Evolutionary conservation across 2,113 vertebrate species (phyloP).

Genomic region (Larimichthys crocea): DNA sequence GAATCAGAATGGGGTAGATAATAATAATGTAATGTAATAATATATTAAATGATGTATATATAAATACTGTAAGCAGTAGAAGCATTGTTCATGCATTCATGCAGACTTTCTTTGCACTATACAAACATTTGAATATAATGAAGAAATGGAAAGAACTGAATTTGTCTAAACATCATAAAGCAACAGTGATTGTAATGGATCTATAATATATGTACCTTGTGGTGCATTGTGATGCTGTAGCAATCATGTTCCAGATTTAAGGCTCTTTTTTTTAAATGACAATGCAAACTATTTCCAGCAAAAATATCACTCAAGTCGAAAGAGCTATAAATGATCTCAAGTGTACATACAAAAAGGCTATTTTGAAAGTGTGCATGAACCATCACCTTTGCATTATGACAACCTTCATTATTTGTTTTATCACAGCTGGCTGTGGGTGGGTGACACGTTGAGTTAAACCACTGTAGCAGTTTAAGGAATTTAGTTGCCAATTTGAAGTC

Average conservation of each 20-base stretch:
- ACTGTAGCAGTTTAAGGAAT: no score
- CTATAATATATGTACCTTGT: slow-evolving; percentile 51
- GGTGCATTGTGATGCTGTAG: slow-evolving; percentile 67
- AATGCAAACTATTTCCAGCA: background rate
- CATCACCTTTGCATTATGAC: background rate
- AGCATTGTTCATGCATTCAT: no score
- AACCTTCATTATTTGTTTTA: background rate
- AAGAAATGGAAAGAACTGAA: no score
- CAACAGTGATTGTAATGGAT: background rate
- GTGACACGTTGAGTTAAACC: no score
- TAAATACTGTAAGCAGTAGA: no score
- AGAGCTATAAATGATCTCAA: background rate
- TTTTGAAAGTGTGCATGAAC: background rate
- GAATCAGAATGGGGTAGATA: no score
- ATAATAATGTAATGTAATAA: no score
- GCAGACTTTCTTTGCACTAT: no score
- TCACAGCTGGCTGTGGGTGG: no score
- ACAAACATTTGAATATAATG: no score
- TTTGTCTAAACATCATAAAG: background rate
- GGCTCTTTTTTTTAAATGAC: slow-evolving; percentile 12
- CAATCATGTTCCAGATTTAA: slow-evolving; percentile 39
- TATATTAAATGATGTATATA: no score
- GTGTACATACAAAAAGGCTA: background rate
- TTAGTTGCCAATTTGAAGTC: no score
- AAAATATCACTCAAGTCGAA: background rate